phyloP scores from a whole-genome alignment of 2,797 vertebrate genomes.

The Mallotus villosus region DNA sequence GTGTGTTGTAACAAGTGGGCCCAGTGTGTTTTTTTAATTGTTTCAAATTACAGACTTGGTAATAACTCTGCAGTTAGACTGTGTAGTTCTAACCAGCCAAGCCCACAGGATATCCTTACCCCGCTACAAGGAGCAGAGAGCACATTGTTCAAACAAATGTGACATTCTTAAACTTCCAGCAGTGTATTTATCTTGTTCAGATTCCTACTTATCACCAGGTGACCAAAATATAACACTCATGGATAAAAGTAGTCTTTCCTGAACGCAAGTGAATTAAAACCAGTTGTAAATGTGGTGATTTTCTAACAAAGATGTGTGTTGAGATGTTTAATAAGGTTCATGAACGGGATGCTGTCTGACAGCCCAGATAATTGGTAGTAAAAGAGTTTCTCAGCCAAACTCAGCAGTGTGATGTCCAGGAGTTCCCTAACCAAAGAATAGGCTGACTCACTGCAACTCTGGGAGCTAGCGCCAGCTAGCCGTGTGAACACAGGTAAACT shows the following conservation, averaged over 20 bases:
- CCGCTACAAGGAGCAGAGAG: constrained; percentile 50
- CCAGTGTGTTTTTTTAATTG: constrained; percentile 77
- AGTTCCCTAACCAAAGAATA: constrained; percentile 61
- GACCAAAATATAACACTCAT: constrained; percentile 45
- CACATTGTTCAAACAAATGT: constrained; percentile 58
- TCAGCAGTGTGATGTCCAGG: constrained; percentile 55
- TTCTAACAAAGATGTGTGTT: constrained; percentile 47
- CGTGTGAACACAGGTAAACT: constrained; percentile 31
- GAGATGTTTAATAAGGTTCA: constrained; percentile 59
- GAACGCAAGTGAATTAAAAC: constrained; percentile 61
- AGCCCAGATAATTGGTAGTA: constrained; percentile 63
- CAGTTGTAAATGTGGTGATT: constrained; percentile 50
- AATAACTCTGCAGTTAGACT: constrained; percentile 72
- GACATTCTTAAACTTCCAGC: constrained; percentile 53
- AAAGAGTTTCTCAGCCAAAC: constrained; percentile 69
- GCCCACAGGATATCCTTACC: constrained; percentile 66
- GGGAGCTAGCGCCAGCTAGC: constrained; percentile 44
- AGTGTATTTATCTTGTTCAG: constrained; percentile 56
- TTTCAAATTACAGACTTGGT: constrained; percentile 78
- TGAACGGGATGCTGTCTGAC: constrained; percentile 64
- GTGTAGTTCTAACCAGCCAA: constrained; percentile 64
- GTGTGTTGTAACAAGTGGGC: constrained; percentile 81
- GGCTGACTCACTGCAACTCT: constrained; percentile 53
- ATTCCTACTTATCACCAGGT: constrained; percentile 49
- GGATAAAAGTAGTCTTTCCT: constrained; percentile 58